Evolutionary conservation across 1,140 invertebrate genomes (phyloP).

Genomic region (Leucophenga varia): DNA sequence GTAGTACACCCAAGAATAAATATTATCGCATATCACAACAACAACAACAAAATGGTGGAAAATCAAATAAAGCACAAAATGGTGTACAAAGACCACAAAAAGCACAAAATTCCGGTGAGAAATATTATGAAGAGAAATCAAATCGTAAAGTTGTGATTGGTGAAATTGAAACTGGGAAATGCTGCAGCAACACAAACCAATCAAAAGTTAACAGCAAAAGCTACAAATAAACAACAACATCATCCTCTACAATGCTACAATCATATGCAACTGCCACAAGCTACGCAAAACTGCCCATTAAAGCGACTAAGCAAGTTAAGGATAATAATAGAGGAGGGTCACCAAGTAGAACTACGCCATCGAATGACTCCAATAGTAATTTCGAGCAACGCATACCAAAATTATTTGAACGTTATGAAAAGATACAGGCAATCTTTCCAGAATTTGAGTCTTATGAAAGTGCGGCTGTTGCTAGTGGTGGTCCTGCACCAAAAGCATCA

Average conservation of each 20-base stretch:
- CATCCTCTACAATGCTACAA: conserved; percentile 7
- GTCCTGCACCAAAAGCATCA: conserved; percentile 11
- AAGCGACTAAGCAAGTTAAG: conserved; percentile 63
- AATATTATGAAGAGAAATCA: conserved; percentile 28
- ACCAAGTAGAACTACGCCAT: conserved; percentile 13
- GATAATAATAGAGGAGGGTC: no score
- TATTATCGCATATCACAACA: conserved; percentile 44
- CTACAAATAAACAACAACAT: conserved; percentile 11
- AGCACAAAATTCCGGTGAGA: conserved; percentile 27
- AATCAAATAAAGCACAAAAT: conserved; percentile 31
- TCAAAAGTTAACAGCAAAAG: conserved; percentile 2
- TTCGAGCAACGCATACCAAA: conserved; percentile 63
- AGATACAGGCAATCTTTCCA: conserved; percentile 74
- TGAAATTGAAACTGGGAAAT: conserved; percentile 24
- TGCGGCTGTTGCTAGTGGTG: not conserved
- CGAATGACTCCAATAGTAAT: no score
- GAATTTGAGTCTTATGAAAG: conserved; percentile 62
- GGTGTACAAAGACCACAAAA: conserved; percentile 30
- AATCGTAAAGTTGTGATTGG: conserved; percentile 43
- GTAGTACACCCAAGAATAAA: conserved; percentile 29
- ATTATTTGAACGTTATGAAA: conserved; percentile 71
- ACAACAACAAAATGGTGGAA: conserved; percentile 21
- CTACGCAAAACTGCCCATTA: conserved; percentile 50
- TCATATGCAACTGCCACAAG: conserved; percentile 1
- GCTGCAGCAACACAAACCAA: no score